Evolutionary conservation across 2,797 vertebrate genomes (phyloP).

Genomic region (Acomys russatus): DNA sequence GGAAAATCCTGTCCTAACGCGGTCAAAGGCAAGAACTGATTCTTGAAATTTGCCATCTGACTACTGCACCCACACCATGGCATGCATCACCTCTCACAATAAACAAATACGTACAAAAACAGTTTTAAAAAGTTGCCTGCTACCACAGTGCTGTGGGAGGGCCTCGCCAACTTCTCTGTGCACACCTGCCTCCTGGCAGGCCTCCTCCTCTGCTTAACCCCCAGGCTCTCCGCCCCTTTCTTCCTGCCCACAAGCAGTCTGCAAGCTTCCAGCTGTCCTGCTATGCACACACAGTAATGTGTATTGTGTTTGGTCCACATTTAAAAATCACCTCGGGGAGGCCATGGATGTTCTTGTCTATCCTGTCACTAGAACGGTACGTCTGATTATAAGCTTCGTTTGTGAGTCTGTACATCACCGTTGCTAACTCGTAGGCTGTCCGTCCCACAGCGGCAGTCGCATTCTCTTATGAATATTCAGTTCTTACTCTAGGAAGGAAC

Average conservation of each 20-base stretch:
- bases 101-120: not conserved
- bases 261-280: not conserved
- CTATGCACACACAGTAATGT: too few species aligned
- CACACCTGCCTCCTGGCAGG: not conserved
- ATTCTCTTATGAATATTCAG: not conserved
- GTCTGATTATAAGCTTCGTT: too few species aligned
- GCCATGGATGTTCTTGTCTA: not conserved
- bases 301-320: not conserved
- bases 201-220: not conserved
- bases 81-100: not conserved
- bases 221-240: not conserved
- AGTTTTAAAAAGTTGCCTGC: not conserved
- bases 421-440: not conserved
- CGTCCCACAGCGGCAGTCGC: not conserved
- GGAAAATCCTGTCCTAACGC: not conserved
- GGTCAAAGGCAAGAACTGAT: not conserved
- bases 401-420: not conserved
- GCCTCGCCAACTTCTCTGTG: fast-evolving
- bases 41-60: not conserved
- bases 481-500: not conserved
- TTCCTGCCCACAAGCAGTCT: not conserved
- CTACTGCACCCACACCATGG: not conserved
- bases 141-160: fast-evolving
- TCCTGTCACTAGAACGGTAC: not conserved
- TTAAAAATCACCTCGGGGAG: not conserved